Conservation (phyloP, 1,140 invertebrate genomes). For the Ladona fulva region DNA sequence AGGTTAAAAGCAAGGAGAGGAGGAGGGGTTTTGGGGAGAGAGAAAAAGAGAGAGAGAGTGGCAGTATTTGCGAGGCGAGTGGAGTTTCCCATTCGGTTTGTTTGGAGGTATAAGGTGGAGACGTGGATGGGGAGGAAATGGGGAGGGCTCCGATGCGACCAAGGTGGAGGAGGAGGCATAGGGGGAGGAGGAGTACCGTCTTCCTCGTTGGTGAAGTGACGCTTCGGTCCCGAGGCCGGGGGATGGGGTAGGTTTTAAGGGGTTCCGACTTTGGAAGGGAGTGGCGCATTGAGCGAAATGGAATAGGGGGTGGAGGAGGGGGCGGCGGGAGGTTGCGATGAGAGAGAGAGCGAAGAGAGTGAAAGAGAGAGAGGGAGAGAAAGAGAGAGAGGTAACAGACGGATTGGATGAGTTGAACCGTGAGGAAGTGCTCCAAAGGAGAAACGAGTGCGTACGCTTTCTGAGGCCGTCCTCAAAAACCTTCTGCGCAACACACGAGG, state of each 20-base stretch:
- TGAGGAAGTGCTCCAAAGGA: background rate
- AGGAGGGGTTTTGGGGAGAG: constrained; percentile 19
- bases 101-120: constrained; percentile 35
- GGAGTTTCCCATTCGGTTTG: constrained; percentile 35
- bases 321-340: background rate
- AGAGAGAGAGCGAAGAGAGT: constrained; percentile 4
- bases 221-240: background rate
- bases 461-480: background rate
- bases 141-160: constrained; percentile 24
- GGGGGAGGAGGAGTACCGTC: background rate
- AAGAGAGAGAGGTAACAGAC: background rate
- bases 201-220: constrained; percentile 7
- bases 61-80: background rate
- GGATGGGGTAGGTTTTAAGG: background rate
- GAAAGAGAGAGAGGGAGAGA: background rate
- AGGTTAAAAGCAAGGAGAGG: constrained; percentile 10
- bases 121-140: constrained; percentile 39
- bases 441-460: background rate
- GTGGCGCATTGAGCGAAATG: background rate
- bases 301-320: background rate
- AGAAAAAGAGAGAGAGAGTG: constrained; percentile 14
- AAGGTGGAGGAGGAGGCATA: background rate
- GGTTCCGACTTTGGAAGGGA: background rate
- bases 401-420: background rate
- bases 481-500: background rate